Evolutionary conservation across 2,797 vertebrate species (phyloP).

Genomic region (Paguma larvata): DNA sequence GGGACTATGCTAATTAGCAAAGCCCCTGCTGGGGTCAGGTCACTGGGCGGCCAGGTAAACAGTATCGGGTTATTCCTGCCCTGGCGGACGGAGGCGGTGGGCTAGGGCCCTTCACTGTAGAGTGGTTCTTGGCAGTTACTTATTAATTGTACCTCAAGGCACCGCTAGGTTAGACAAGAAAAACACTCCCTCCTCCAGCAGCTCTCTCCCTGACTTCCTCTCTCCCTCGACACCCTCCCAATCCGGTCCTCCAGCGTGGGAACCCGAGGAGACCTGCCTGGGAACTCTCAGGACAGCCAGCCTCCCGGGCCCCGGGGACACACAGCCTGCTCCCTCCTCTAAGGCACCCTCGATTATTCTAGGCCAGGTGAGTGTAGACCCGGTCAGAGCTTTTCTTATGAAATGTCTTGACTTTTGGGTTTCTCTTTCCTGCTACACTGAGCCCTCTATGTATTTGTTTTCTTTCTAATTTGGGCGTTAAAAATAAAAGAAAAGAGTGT

Average conservation of each 20-base stretch:
- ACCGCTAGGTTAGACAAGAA: constrained; percentile 7
- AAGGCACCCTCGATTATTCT: neutral
- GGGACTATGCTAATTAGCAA: constrained; percentile 34
- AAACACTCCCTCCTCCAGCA: neutral
- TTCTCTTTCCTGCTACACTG: constrained; percentile 70
- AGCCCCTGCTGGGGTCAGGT: neutral
- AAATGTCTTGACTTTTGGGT: constrained; percentile 76
- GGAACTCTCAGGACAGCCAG: neutral
- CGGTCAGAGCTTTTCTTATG: constrained; percentile 52
- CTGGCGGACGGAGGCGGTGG: neutral
- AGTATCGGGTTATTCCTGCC: constrained; percentile 28
- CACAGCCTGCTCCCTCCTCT: neutral
- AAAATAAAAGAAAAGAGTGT: constrained; percentile 73
- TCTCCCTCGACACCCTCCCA: neutral
- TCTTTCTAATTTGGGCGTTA: constrained; percentile 82
- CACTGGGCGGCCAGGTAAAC: constrained; percentile 55
- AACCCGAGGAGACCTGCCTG: neutral
- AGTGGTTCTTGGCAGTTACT: constrained; percentile 33
- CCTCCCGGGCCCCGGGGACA: neutral
- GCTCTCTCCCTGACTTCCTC: neutral
- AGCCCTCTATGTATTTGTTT: constrained; percentile 68
- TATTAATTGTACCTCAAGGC: constrained; percentile 58
- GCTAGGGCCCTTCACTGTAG: neutral
- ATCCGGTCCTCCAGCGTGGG: neutral
- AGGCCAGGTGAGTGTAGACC: constrained; percentile 26